phyloP scores from a whole-genome alignment of 1,140 invertebrate species.

The Zophobas atratus region DNA sequence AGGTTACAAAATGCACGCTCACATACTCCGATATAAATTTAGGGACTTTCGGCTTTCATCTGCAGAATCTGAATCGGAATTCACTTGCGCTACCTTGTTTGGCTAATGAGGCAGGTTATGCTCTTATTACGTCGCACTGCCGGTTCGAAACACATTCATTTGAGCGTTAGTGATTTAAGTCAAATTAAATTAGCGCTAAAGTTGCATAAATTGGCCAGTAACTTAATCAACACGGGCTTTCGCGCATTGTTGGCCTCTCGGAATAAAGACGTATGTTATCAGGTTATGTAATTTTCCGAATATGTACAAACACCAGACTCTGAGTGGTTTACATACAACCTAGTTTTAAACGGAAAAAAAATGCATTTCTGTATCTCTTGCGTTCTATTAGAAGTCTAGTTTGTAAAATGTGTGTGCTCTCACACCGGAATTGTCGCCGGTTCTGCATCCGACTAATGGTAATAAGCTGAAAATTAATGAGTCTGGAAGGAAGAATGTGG shows the following conservation, averaged over 20 bases:
- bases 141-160: conserved; percentile 21
- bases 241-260: neutral
- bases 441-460: neutral
- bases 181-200: conserved; percentile 33
- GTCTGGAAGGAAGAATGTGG: neutral
- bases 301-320: no score
- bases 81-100: conserved; percentile 26
- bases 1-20: neutral
- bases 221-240: neutral
- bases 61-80: conserved; percentile 35
- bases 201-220: conserved; percentile 26
- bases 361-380: no score
- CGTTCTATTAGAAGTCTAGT: no score
- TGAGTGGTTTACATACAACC: no score
- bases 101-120: conserved; percentile 31
- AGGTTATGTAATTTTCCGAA: no score
- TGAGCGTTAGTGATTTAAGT: conserved; percentile 28
- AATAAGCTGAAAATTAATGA: conserved; percentile 2
- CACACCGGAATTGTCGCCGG: no score
- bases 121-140: conserved; percentile 17
- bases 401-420: no score
- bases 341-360: no score
- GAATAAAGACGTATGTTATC: no score
- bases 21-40: conserved; percentile 21
- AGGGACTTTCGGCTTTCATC: conserved; percentile 39